phyloP scores from a whole-genome alignment of 2,888 invertebrate genomes.

The Hedychridium roseum region DNA sequence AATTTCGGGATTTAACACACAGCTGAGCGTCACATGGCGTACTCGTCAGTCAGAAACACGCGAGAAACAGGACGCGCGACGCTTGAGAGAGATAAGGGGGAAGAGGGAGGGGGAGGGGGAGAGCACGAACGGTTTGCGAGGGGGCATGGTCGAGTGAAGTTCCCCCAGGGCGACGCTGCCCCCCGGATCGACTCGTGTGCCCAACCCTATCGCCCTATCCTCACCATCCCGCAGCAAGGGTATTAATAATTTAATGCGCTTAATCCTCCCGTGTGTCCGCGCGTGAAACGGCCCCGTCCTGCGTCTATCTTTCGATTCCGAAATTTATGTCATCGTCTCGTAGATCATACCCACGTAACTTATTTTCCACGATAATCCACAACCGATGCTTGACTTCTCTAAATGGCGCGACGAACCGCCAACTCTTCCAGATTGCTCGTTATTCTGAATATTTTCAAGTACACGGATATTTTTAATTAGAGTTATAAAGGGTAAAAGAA shows the following conservation, averaged over 20 bases:
- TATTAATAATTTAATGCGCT: constrained; percentile 55
- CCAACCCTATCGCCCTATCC: constrained; percentile 29
- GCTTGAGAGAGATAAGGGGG: not conserved
- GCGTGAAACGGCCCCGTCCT: too few species aligned
- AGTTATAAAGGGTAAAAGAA: too few species aligned
- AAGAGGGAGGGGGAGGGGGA: not conserved
- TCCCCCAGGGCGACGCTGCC: constrained; percentile 21
- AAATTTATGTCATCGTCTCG: too few species aligned
- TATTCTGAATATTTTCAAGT: too few species aligned
- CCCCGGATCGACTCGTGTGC: constrained; percentile 27
- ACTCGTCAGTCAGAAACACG: constrained; percentile 36
- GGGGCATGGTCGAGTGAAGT: constrained; percentile 10
- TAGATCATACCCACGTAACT: too few species aligned
- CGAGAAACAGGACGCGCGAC: constrained; percentile 6
- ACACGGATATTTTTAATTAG: too few species aligned
- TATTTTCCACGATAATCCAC: too few species aligned
- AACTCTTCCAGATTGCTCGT: too few species aligned
- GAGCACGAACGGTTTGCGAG: constrained; percentile 14
- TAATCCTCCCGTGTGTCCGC: constrained; percentile 34
- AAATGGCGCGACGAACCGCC: too few species aligned
- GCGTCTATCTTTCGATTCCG: too few species aligned
- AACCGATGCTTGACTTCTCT: too few species aligned
- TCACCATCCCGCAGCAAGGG: constrained; percentile 10
- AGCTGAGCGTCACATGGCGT: constrained; percentile 53
- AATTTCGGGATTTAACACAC: constrained; percentile 52